phyloP scores from a whole-genome alignment of 2,888 invertebrate species.

The Allygus modestus region DNA sequence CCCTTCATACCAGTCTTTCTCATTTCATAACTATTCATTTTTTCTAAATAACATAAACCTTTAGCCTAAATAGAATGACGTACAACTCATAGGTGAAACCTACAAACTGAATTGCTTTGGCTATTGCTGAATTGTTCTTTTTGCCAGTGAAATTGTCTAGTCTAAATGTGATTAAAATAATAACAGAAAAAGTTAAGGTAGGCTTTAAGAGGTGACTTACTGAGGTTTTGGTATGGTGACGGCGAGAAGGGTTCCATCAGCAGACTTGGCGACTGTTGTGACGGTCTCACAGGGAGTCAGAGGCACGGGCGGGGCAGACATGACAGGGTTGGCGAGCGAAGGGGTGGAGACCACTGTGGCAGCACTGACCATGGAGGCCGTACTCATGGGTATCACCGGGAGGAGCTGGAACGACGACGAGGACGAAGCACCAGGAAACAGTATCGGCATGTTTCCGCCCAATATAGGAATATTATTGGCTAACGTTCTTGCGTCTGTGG shows the following conservation, averaged over 20 bases:
- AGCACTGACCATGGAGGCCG: background rate
- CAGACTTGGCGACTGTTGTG: background rate
- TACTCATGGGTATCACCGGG: background rate
- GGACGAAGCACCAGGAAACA: background rate
- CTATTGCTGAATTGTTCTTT: too few relatives aligned
- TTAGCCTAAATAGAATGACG: too few relatives aligned
- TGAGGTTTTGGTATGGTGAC: constrained; percentile 3
- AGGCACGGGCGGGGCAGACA: background rate
- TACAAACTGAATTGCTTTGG: too few relatives aligned
- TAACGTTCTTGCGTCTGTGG: background rate
- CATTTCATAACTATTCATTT: too few relatives aligned
- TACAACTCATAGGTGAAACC: too few relatives aligned
- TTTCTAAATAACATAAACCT: too few relatives aligned
- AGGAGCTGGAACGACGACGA: background rate
- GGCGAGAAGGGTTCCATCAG: constrained; percentile 1
- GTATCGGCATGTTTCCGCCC: background rate
- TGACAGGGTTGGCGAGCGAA: background rate
- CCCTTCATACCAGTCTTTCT: too few relatives aligned
- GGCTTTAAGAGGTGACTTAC: background rate
- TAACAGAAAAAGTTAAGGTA: too few relatives aligned
- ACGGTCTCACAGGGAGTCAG: background rate
- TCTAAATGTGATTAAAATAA: too few relatives aligned
- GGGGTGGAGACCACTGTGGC: background rate
- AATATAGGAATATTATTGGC: background rate
- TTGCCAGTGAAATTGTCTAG: too few relatives aligned